Percentiles rank a stretch among this genome's conserved stretches.
phyloP scores from a whole-genome alignment of 2,888 invertebrate genomes.

The Apamea anceps region DNA sequence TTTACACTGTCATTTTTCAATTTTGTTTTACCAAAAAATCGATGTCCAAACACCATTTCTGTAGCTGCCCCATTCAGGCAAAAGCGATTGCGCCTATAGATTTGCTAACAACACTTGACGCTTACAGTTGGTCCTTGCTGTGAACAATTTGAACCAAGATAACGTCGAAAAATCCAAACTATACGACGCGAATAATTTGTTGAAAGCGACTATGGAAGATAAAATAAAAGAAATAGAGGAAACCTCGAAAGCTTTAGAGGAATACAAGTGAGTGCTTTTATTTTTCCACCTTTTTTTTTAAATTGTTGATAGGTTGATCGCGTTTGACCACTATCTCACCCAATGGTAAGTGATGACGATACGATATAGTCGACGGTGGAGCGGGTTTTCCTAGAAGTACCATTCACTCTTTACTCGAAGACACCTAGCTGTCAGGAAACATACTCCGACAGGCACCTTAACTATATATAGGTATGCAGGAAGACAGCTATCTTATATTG shows the following conservation, averaged over 20 bases:
- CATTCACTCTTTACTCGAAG: not conserved
- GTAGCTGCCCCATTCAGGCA: not conserved
- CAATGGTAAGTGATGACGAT: not conserved
- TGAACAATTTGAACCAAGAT: constrained; percentile 80
- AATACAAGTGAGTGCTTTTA: constrained; percentile 75
- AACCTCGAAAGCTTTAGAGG: constrained; percentile 72
- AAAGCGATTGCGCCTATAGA: not conserved
- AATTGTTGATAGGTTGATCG: not conserved
- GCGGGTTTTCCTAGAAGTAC: not conserved
- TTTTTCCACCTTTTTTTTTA: not conserved
- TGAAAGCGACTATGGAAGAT: constrained; percentile 71
- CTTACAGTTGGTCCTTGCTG: constrained; percentile 79
- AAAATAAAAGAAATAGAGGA: constrained; percentile 76
- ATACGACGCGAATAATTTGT: constrained; percentile 74
- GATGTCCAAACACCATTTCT: not conserved
- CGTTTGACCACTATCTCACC: not conserved
- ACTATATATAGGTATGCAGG: not conserved
- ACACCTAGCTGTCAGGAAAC: not conserved
- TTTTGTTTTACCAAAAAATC: not conserved
- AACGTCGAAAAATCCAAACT: constrained; percentile 76
- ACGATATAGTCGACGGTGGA: not conserved
- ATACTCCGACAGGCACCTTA: not conserved
- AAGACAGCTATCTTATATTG: not conserved
- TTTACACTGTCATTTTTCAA: not conserved
- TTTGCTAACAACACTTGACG: constrained; percentile 7